phyloP scores from a whole-genome alignment of 2,888 invertebrate species.

The Leuctra nigra region DNA sequence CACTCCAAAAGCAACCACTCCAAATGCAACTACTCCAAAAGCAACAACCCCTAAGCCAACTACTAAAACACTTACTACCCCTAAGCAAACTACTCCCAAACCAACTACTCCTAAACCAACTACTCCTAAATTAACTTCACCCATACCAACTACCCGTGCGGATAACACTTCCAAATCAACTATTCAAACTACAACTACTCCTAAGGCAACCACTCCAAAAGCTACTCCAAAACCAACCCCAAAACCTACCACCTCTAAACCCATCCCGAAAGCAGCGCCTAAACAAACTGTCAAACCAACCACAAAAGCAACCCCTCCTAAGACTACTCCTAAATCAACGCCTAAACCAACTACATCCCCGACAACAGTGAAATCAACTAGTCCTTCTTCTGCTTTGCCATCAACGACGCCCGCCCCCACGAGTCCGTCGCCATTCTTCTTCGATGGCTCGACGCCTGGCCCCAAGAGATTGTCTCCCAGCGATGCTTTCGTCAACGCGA shows the following conservation, averaged over 20 bases:
- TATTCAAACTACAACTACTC: slow-evolving; percentile 25
- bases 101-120: slow-evolving; percentile 24
- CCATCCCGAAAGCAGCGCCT: slow-evolving; percentile 17
- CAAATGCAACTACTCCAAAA: slow-evolving; percentile 35
- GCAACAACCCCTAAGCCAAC: slow-evolving; percentile 18
- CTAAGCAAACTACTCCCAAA: slow-evolving; percentile 22
- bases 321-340: background rate
- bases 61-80: slow-evolving; percentile 18
- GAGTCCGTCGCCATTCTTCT: slow-evolving; percentile 31
- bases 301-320: slow-evolving; percentile 10
- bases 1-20: slow-evolving; percentile 20
- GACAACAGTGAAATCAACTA: slow-evolving; percentile 31
- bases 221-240: background rate
- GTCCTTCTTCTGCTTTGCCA: slow-evolving; percentile 31
- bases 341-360: slow-evolving; percentile 29
- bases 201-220: background rate
- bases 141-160: slow-evolving; percentile 24
- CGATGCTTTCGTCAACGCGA: background rate
- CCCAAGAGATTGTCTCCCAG: background rate
- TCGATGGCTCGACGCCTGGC: no score
- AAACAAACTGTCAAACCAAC: slow-evolving; percentile 29
- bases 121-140: slow-evolving; percentile 16
- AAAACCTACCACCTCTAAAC: slow-evolving; percentile 22
- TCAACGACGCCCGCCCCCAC: slow-evolving; percentile 22
- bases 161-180: no score